Base-by-base conservation (phyloP, 2,888 invertebrate genomes). In the Spodoptera picta region DNA sequence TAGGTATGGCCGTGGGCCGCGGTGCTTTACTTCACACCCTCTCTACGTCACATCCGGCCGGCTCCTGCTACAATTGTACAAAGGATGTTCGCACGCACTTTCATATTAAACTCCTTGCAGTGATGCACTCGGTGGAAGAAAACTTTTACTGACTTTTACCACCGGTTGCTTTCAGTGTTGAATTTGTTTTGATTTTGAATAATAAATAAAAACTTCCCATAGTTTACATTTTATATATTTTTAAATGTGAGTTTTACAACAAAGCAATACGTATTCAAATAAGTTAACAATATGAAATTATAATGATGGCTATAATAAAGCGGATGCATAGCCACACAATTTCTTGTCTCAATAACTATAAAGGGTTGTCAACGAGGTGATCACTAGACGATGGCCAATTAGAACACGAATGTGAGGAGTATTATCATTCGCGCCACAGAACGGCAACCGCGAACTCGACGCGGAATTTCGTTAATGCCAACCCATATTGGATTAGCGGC, bases 401-500 rank as follows among this genome's bases (percentile, higher is more conserved):
- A 83, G 77, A 74, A 67, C 70, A 67, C 68, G 79, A 82, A 82
- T 81, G 81, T 83, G 84, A 84, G 79, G 72, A 79, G 60, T 72
- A 83, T 84, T 88, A 85, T 82, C 82, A 81, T 75, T 74, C 73
- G 77, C 77, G 64, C 72, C 69, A 66, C 69, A 75, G 77, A 79
- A 77, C 77, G 81, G 81, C 79, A 77, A 82, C 84, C 87, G 82
- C 84, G 84, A 82, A 82, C 83, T 83, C 81, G 76, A 84, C 84
- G 83, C 84, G 83, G 85, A 87, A 89, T 89, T 88, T 89, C 85
- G 89, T 88, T 92, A 92, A 91, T 90, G 85, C 87, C 87, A 81
- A 85, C 87, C 88, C 87, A 88, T 91, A 93, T 91, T 90, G 92
- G 91, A 92, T 93, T 92, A 93, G 89, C 83, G 83, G 82, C 84